Evolutionary conservation across 2,797 vertebrate species (phyloP), one percentile per base, ranked within the genome.

Genomic region (Labeo calbasu): DNA sequence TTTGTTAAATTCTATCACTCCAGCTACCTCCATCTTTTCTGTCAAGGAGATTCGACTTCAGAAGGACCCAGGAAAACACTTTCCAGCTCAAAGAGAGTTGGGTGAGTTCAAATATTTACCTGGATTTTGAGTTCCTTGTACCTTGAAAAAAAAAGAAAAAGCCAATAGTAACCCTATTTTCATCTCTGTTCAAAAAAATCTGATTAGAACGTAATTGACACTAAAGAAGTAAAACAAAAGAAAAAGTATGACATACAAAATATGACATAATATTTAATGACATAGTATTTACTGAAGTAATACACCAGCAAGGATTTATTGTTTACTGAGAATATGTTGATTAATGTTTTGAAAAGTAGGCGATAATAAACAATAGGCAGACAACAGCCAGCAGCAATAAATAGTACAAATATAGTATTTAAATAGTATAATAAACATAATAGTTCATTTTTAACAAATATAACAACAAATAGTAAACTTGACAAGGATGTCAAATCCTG

Each of bases 21-120:
- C 86, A 96, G 95, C 94, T 83, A 89, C 94, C 4, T 95, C 95
- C 82, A 93, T 96, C 88, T 96, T 96, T 89, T 95, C 94, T 19
- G 89, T 96, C 73, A 95, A 95, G 93, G 94, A 93, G 70, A 93
- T 96, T 77, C 93, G 94, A 66, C 94, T 96, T 19, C 95, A 95
- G 88, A 94, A 83, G 88, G 95, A 96, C 87, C 95, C 94, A 23
- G 95, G 95, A 51, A 96, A 95, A 89, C 94, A 93, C 85, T 93
- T 94, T 13, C 91, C 92, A 12, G 87, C 91, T 73, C 93, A 92
- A 85, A 92, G 93, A 43, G 95, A 95, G 82, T 91, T 94, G 90
- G 92, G 95, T 95, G 90, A 94, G 92, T 82, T 7, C 1, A 7
- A 17, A 23, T 50, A 21, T 21, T 43, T 36, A 12, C 71, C 46